A percentile compares a stretch with the other conserved stretches of the same genome.
phyloP scores from a whole-genome alignment of 2,797 vertebrate species.

The Adrianichthys oophorus region DNA sequence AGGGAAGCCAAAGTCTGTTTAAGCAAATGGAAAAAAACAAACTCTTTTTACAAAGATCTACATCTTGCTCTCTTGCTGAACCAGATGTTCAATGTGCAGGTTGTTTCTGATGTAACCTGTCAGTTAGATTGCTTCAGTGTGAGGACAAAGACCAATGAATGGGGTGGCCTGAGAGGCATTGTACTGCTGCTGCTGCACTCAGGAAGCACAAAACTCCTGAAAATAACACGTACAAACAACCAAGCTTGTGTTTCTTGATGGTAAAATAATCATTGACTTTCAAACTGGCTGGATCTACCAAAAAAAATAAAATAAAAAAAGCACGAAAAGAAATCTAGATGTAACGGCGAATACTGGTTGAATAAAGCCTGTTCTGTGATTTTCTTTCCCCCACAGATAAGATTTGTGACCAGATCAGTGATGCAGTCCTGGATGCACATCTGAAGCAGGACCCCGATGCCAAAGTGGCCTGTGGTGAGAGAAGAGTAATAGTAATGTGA shows the following conservation, averaged over 20 bases:
- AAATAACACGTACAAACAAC: not conserved
- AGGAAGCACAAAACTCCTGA: not conserved
- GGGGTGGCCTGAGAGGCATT: constrained; percentile 34
- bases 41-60: not conserved
- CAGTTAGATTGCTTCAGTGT: constrained; percentile 57
- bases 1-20: not conserved
- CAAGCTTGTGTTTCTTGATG: not conserved
- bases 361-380: not conserved
- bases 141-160: constrained; percentile 23
- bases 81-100: constrained; percentile 38
- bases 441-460: constrained; percentile 94
- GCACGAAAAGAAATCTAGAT: not conserved
- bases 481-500: not conserved
- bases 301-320: not conserved
- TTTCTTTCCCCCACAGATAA: constrained; percentile 83
- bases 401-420: constrained; percentile 98
- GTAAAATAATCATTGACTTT: not conserved
- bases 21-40: not conserved
- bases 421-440: constrained; percentile 95
- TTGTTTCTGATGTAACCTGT: constrained; percentile 69
- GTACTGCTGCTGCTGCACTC: constrained; percentile 17
- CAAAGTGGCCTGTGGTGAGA: constrained; percentile 97
- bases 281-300: not conserved
- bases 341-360: not conserved
- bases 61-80: not conserved